Evolutionary conservation across 2,113 vertebrate species (phyloP).

Genomic region (Sciurus niger): DNA sequence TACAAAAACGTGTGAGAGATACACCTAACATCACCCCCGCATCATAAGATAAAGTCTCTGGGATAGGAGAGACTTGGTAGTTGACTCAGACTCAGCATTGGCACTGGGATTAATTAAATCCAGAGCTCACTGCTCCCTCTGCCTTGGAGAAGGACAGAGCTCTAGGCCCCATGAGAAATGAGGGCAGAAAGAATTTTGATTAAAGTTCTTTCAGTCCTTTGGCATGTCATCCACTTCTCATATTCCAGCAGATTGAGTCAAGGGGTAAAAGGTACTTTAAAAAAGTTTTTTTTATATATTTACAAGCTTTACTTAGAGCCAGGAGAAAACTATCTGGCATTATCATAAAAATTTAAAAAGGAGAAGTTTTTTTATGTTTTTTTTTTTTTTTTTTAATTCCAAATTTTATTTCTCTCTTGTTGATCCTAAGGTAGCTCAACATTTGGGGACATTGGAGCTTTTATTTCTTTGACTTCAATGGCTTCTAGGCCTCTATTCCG

Average conservation of each 20-base stretch:
- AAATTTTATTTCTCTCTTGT: background rate
- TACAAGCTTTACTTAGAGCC: background rate
- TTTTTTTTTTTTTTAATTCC: slow-evolving; percentile 1
- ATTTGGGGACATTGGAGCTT: background rate
- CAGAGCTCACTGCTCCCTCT: background rate
- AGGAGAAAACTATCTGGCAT: background rate
- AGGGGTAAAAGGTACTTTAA: background rate
- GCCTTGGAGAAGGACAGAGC: background rate
- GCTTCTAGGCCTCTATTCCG: slow-evolving; percentile 26
- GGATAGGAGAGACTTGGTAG: background rate
- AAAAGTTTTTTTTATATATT: background rate
- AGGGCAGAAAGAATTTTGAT: background rate
- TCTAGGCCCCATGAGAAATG: background rate
- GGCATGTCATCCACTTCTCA: background rate
- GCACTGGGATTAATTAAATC: background rate
- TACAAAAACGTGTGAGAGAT: background rate
- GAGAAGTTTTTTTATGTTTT: background rate
- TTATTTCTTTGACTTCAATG: slow-evolving; percentile 48
- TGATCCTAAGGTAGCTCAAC: background rate
- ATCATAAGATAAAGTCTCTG: background rate
- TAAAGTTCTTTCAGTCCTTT: background rate
- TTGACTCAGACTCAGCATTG: background rate
- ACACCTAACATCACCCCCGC: background rate
- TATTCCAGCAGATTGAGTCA: background rate
- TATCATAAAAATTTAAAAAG: background rate